phyloP scores from a whole-genome alignment of 2,888 invertebrate genomes.

The Drosophila rubida region DNA sequence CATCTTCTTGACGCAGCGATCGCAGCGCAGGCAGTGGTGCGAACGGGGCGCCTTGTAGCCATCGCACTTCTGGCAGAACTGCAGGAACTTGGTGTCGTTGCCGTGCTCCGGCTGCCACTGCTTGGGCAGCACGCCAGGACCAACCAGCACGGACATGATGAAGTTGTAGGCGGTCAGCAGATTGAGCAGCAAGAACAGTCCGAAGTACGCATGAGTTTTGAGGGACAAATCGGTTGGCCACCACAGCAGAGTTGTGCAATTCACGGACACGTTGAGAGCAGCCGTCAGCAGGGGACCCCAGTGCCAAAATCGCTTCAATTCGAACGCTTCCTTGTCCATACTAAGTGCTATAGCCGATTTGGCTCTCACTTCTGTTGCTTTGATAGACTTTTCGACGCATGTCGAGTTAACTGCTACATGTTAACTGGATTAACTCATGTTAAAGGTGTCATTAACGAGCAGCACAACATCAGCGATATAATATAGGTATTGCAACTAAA shows the following conservation, averaged over 20 bases:
- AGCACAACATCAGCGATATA: slow-evolving; percentile 2
- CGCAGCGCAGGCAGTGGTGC: slow-evolving; percentile 97
- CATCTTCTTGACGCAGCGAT: slow-evolving; percentile 96
- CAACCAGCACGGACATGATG: slow-evolving; percentile 93
- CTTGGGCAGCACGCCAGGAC: slow-evolving; percentile 94
- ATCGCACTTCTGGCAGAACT: slow-evolving; percentile 94
- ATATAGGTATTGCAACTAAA: slow-evolving; percentile 18
- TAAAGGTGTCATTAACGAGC: slow-evolving; percentile 3
- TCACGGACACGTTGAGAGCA: slow-evolving; percentile 84
- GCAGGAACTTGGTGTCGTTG: slow-evolving; percentile 89
- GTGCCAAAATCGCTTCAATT: slow-evolving; percentile 51
- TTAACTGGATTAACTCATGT: neutral
- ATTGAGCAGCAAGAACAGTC: slow-evolving; percentile 91
- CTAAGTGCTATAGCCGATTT: neutral
- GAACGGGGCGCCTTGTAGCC: slow-evolving; percentile 98
- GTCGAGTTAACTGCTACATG: neutral
- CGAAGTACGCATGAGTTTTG: slow-evolving; percentile 89
- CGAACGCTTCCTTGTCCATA: slow-evolving; percentile 19
- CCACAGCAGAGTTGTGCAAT: slow-evolving; percentile 93
- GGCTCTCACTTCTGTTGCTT: neutral
- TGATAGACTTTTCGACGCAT: neutral
- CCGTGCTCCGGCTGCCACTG: slow-evolving; percentile 93
- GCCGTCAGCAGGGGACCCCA: slow-evolving; percentile 55
- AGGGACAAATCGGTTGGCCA: slow-evolving; percentile 91
- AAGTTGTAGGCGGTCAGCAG: slow-evolving; percentile 94